Base-by-base conservation (phyloP, 2,888 invertebrate species). In the Hoplodrina ambigua region DNA sequence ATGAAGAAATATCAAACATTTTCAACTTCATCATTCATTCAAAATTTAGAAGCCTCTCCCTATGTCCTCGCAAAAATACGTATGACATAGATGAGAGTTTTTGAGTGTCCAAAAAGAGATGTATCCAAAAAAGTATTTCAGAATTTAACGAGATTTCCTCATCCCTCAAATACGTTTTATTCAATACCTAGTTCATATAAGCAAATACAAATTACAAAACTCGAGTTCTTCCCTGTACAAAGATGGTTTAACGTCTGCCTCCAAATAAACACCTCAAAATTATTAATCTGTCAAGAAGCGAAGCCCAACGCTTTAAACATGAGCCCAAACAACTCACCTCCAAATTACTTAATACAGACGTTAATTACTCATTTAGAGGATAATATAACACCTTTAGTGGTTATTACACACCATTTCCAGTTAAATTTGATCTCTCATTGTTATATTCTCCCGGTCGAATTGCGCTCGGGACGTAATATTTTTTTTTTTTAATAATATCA, bases 341-440 rank as follows among this genome's bases (percentile, higher is more conserved):
- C 71, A 54, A 72, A 81, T 78, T 72, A 71, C 78, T 77, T 71
- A 52, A 67, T 78, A 57, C 57, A 67, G 54, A 61, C 56, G 55
- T 64, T 66, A 63, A 81, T 81, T 71, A 57, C 66, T 54, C 61
- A 33, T 81, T 77, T 54, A 54, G 30, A 75, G 46, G 54, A 33
- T 59, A 57, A 62, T 64, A 58, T 55, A 64, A 57, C 53, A 54
- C 20, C 30, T 49, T 49, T 25, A 41, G 57, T 20, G 19, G 46
- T 46, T 41, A 10, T 3, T 17, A 17, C 15, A 46, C 46, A 17
- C 17, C 15, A 46, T 17, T 15, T 5, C 46, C 17, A 46, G 46
- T 5, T 46, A 46, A 17, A 46, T 10, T 17, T 46, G 46, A 15
- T 17, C 46, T 46, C 46, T 46, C 5, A 46, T 17, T 46, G 46